Base-by-base conservation (phyloP, 1,140 invertebrate genomes). In the Rhizoglyphus robini region DNA sequence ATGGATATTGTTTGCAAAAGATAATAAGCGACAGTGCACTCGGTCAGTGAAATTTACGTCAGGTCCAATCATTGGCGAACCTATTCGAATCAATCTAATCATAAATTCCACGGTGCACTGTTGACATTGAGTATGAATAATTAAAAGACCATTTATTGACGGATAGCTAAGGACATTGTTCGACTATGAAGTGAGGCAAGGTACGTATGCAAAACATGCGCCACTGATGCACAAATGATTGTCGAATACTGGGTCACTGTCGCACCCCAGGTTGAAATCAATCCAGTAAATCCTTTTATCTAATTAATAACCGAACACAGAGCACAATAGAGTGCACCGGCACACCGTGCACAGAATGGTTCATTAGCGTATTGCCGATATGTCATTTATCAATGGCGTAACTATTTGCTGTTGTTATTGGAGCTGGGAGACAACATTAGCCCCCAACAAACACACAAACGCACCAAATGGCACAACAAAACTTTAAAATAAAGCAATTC, bases 391-490 rank as follows among this genome's bases (percentile, higher is more conserved):
- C 51, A 54, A 54, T 27, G 8, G 51, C 8, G 51, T 54, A 54
- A 54, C 8, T 54, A 54, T 54, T 54, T 54, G 51, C 51, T 54
- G 51, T 54, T 54, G 51, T 54, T 23, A 54, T 8, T 54, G 20
- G 51, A 8, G 23, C 23, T 32, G 36, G n/a, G n/a, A n/a, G n/a
- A n/a, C n/a, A n/a, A n/a, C n/a, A n/a, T n/a, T n/a, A n/a, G n/a
- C n/a, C n/a, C n/a, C n/a, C n/a, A n/a, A n/a, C n/a, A n/a, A n/a
- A n/a, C n/a, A n/a, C n/a, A n/a, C n/a, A n/a, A n/a, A n/a, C n/a
- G n/a, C n/a, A n/a, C n/a, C n/a, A n/a, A n/a, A n/a, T n/a, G n/a
- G n/a, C n/a, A n/a, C n/a, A n/a, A n/a, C n/a, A n/a, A n/a, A n/a
- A n/a, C n/a, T n/a, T n/a, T n/a, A n/a, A n/a, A n/a, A n/a, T n/a